A percentile compares a stretch with the other conserved stretches of the same genome.
Evolutionary conservation across 2,797 vertebrate genomes (phyloP).

Genomic region (Meriones psammophilus): DNA sequence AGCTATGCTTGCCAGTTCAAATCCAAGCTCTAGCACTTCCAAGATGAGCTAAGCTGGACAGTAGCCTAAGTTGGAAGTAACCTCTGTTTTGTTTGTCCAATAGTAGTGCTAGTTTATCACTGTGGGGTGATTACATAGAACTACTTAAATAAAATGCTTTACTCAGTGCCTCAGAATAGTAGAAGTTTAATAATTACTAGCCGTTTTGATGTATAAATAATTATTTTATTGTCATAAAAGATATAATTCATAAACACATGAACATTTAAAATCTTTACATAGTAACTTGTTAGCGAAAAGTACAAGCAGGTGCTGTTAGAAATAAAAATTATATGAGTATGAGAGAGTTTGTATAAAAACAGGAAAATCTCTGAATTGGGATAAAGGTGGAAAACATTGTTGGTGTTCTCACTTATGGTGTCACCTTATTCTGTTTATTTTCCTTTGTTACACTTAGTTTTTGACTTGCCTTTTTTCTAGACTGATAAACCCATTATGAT

Average conservation of each 20-base stretch:
- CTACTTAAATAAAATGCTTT: neutral
- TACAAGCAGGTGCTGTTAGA: neutral
- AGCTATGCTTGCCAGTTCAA: neutral
- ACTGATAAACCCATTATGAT: conserved; percentile 92
- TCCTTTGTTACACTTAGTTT: neutral
- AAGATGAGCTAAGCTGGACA: neutral
- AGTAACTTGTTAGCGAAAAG: conserved; percentile 24
- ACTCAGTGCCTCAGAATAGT: neutral
- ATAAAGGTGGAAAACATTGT: neutral
- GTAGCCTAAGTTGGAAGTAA: neutral
- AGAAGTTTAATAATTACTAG: neutral
- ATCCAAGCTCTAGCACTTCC: neutral
- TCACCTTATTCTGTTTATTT: neutral
- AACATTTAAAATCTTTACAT: neutral
- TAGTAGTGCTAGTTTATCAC: neutral
- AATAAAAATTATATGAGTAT: neutral
- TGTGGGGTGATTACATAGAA: neutral
- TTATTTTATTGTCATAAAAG: neutral
- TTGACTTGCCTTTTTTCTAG: conserved; percentile 84
- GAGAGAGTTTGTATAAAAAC: neutral
- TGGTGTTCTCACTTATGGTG: neutral
- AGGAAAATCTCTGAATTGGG: neutral
- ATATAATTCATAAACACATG: neutral
- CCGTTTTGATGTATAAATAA: neutral
- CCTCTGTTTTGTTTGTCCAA: neutral